Evolutionary conservation across 2,888 invertebrate genomes (phyloP), one percentile per base, ranked within the genome.

Genomic region (Hedya salicella): DNA sequence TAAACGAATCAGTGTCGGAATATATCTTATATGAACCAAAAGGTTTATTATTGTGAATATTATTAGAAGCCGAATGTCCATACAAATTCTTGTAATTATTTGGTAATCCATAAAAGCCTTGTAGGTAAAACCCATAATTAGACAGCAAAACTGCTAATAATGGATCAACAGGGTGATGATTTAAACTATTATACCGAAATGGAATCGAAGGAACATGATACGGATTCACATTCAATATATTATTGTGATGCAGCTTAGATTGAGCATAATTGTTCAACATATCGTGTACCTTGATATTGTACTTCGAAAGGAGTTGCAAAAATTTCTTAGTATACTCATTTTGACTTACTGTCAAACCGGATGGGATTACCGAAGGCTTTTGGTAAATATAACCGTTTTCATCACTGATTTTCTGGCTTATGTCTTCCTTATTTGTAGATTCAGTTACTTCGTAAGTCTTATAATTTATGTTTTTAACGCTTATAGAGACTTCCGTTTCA

Each of bases 41-140:
- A 0, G 95, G 95, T 78, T 92, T 90, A 76, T 94, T 94, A 75
- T 95, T 95, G 77, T 95, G 95, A 72, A 94, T 93, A 79, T 94
- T 95, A 78, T 95, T 95, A 6, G 93, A 92, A 16, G 95, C 94
- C 71, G 92, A 87, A 79, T 95, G 93, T 0, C 94, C 94, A 75
- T 95, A 95, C 56, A 94, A 80, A 73, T 94, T 94, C 68, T 83
- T 86, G 68, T 89, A 91, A 65, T 82, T 81, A 67, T 78, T 80
- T n/a, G 76, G 78, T 59, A 80, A 76, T 8, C 88, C 88, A 67
- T 83, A 89, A 63, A 79, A 74, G 32, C 82, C 83, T 19, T 85
- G 93, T 53, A 94, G 73, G 76, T 95, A 95, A 73, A 90, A 88
- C 2, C 95, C 95, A 78, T 95, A 95, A 78, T 94, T 94, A 25